These are phyloP conservation scores for Microcebus tavaratra DNA, from an alignment of 2,113 vertebrate genomes.

Conservation along the genomic window DNA sequence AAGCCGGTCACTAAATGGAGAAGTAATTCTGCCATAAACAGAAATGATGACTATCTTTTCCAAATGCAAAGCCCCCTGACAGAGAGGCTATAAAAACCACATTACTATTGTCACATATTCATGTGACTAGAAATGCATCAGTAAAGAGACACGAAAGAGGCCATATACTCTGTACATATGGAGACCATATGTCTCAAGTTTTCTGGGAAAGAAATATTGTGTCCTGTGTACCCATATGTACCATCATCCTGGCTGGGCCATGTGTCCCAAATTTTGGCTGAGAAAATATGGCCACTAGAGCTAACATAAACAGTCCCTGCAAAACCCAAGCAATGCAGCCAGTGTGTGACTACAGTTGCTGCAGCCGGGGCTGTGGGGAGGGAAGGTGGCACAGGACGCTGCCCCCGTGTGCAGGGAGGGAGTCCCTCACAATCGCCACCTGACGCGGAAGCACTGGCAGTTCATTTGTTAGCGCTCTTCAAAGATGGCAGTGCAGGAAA, in stretches of 20 bases:
- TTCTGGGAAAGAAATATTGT: constrained; percentile 70
- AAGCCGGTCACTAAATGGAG: constrained; percentile 57
- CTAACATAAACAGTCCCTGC: not conserved
- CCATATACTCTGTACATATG: constrained; percentile 62
- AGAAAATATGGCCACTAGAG: constrained; percentile 32
- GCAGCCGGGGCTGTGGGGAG: too few species aligned
- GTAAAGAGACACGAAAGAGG: constrained; percentile 54
- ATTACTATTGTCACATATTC: constrained; percentile 62
- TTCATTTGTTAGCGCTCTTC: not conserved
- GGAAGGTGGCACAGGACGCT: not conserved
- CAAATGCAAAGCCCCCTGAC: constrained; percentile 50
- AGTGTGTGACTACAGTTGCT: too few species aligned
- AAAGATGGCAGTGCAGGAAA: not conserved
- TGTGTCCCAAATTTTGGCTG: constrained; percentile 53
- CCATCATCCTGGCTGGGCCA: not conserved
- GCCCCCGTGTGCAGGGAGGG: not conserved
- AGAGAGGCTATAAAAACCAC: constrained; percentile 61
- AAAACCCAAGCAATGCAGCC: not conserved
- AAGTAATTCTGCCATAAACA: constrained; percentile 54
- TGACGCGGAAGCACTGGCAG: not conserved
- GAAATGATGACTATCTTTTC: constrained; percentile 54
- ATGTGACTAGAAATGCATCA: constrained; percentile 41
- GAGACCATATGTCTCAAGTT: constrained; percentile 67
- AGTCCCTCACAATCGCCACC: too few species aligned
- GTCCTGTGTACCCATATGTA: constrained; percentile 64